Evolutionary conservation across 2,888 invertebrate genomes (phyloP), one percentile per base, ranked within the genome.

Genomic region (Eubasilissa splendida): DNA sequence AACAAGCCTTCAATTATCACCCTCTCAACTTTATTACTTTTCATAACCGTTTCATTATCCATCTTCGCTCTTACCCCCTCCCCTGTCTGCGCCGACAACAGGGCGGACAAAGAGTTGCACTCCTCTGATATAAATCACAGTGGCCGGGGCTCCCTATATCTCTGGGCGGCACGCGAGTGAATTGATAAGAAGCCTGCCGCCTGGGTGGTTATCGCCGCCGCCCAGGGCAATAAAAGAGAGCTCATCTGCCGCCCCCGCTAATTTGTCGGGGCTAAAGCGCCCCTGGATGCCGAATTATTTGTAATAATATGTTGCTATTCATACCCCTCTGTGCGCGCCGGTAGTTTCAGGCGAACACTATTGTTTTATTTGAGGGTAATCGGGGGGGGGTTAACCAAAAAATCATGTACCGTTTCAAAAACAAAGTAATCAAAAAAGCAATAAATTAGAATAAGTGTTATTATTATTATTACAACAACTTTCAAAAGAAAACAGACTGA

Each of bases 191-290:
- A 68, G 71, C 77, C 54, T 22, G 33, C 71, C 58, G 82, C 73
- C 77, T 60, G 42, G 74, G 76, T 82, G 80, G 80, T 79, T 84
- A 84, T 84, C 84, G 79, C 80, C 70, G 70, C 78, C 80, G 83
- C 84, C 80, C 84, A 84, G 84, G 79, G 83, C 83, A 81, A 84
- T 84, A 84, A 84, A 84, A 83, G 80, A 77, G 84, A 79, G 84
- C 83, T 84, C 83, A 84, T 50, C 54, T 22, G n/a, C 12, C 4
- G 87, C 86, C 86, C 84, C 56, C 74, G 81, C 84, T 82, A 80
- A 82, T 83, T 84, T 84, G 82, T 82, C 65, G 75, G 78, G 77
- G 70, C 56, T 78, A 77, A 53, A 73, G 73, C 75, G 78, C 65
- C 80, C 56, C 79, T 60, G 76, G 76, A 76, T 80, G 80, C 79